These are phyloP conservation scores for Seira musarum DNA, from an alignment of 2,888 invertebrate species.

Conservation along the genomic window DNA sequence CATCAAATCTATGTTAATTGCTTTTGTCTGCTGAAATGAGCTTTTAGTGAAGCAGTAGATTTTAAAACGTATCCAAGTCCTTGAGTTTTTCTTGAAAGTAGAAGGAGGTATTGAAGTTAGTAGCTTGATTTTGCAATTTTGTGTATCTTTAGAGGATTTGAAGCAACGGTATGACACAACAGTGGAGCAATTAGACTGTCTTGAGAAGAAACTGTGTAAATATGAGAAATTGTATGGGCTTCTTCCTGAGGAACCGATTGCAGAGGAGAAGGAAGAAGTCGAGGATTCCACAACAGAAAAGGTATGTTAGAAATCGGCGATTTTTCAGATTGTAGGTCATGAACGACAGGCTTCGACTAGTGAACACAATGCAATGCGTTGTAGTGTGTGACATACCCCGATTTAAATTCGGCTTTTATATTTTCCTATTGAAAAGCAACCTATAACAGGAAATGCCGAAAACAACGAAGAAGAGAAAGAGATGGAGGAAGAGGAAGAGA, in stretches of 20 bases:
- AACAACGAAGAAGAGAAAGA: conserved; percentile 40
- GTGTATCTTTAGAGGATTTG: conserved; percentile 41
- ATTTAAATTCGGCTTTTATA: conserved; percentile 8
- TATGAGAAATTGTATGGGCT: conserved; percentile 49
- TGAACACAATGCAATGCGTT: background rate
- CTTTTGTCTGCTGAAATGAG: conserved; percentile 1
- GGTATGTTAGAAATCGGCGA: conserved; percentile 29
- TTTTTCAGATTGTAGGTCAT: conserved; percentile 31
- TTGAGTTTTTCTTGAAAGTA: background rate
- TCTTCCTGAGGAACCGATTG: conserved; percentile 21
- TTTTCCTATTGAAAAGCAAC: background rate
- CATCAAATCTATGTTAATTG: conserved; percentile 43
- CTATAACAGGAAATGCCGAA: conserved; percentile 27
- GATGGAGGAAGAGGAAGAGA: conserved; percentile 26
- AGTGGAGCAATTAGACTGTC: conserved; percentile 50
- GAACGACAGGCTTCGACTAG: conserved; percentile 3
- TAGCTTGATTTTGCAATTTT: background rate
- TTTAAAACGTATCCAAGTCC: background rate
- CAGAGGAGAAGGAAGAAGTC: conserved; percentile 21
- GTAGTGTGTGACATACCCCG: background rate
- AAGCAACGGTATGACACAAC: conserved; percentile 57
- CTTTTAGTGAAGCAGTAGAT: no score
- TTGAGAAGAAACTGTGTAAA: conserved; percentile 47
- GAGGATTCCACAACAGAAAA: conserved; percentile 29
- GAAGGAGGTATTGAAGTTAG: background rate